Evolutionary conservation across 2,888 invertebrate genomes (phyloP).

Genomic region (Cancer borealis): DNA sequence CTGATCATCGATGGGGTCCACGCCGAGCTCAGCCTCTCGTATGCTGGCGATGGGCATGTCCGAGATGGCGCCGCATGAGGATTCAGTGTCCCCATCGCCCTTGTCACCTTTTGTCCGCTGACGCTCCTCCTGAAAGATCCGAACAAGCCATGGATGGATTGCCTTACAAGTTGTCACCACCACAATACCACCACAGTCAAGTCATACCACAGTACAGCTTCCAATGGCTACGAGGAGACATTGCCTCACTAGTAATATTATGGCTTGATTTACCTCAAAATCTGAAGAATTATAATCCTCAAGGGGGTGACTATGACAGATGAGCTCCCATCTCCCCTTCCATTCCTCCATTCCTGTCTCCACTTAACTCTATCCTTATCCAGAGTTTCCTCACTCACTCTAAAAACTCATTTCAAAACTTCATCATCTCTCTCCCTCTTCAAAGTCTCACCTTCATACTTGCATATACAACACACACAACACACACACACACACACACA

Average conservation of each 20-base stretch:
- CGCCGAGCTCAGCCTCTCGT: conserved; percentile 92
- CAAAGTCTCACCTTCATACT: too few relatives aligned
- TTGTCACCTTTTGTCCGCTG: conserved; percentile 89
- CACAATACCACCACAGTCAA: conserved; percentile 13
- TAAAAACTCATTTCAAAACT: too few relatives aligned
- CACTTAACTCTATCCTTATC: too few relatives aligned
- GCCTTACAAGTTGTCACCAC: neutral
- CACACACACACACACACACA: too few relatives aligned
- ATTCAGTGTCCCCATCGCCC: conserved; percentile 87
- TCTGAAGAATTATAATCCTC: too few relatives aligned
- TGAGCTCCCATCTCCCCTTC: too few relatives aligned
- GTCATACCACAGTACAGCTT: neutral
- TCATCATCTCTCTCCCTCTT: too few relatives aligned
- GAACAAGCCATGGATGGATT: neutral
- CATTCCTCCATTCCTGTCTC: too few relatives aligned
- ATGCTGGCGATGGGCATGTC: conserved; percentile 97
- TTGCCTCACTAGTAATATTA: neutral
- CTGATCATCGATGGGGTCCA: conserved; percentile 84
- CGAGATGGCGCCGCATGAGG: conserved; percentile 86
- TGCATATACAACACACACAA: too few relatives aligned
- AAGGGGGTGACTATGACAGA: too few relatives aligned
- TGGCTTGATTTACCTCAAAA: neutral
- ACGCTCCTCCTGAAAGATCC: conserved; percentile 89
- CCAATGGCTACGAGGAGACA: neutral
- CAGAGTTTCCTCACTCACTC: too few relatives aligned